These are phyloP conservation scores for Dreissena rostriformis DNA, from an alignment of 1,140 invertebrate genomes.

Conservation along the genomic window DNA sequence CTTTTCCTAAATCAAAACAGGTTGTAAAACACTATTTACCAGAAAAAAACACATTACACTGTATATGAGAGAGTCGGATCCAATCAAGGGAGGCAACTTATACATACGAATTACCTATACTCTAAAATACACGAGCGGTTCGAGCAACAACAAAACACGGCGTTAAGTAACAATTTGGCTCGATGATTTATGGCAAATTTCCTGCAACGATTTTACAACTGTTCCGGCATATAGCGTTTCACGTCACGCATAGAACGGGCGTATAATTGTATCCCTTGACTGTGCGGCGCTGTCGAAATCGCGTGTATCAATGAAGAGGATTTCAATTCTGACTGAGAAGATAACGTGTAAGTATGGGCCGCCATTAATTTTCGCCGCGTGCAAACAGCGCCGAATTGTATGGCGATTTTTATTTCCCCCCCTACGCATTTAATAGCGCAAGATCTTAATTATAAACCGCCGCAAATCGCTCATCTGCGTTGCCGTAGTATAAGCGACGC, in stretches of 20 bases:
- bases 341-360: slow-evolving; percentile 41
- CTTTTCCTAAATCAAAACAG: too few relatives aligned
- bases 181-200: slow-evolving; percentile 51
- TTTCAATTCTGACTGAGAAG: slow-evolving; percentile 43
- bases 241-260: slow-evolving; percentile 18
- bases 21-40: too few relatives aligned
- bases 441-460: slow-evolving; percentile 54
- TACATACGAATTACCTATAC: too few relatives aligned
- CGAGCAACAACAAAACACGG: too few relatives aligned
- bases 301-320: slow-evolving; percentile 43
- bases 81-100: too few relatives aligned
- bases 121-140: too few relatives aligned
- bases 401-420: slow-evolving; percentile 49
- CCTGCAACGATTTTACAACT: slow-evolving; percentile 47
- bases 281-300: slow-evolving; percentile 30
- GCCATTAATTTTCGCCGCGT: slow-evolving; percentile 32
- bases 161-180: slow-evolving; percentile 32
- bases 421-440: slow-evolving; percentile 46
- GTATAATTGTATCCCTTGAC: slow-evolving; percentile 24
- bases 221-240: slow-evolving; percentile 25
- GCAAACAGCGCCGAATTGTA: slow-evolving; percentile 39
- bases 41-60: too few relatives aligned
- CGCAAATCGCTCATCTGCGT: slow-evolving; percentile 37
- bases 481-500: slow-evolving; percentile 36
- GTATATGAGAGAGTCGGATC: too few relatives aligned